These are phyloP conservation scores for Muscina levida DNA, from an alignment of 2,888 invertebrate genomes.

Conservation along the genomic window DNA sequence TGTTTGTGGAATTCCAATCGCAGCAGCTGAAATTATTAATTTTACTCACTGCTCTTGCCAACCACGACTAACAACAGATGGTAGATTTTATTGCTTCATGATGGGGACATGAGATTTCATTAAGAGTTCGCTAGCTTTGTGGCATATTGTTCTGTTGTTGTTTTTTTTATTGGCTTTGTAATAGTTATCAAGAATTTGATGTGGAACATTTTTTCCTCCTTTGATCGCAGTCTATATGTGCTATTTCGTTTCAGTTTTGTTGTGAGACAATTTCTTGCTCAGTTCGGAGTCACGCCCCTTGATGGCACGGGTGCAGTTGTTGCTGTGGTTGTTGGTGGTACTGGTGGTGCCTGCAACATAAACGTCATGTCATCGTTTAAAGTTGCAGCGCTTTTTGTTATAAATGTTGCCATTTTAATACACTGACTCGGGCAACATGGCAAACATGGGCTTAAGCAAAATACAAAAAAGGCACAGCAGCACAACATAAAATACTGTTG, in stretches of 20 bases:
- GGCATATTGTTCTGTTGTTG: neutral
- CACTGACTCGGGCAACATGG: slow-evolving; percentile 43
- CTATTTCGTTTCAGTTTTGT: neutral
- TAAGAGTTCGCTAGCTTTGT: neutral
- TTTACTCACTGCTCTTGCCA: neutral
- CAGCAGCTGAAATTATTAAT: slow-evolving; percentile 19
- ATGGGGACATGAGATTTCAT: slow-evolving; percentile 28
- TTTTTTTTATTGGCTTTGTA: neutral
- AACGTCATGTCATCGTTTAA: slow-evolving; percentile 45
- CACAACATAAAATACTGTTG: slow-evolving; percentile 49
- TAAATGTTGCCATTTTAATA: slow-evolving; percentile 54
- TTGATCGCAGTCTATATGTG: slow-evolving; percentile 26
- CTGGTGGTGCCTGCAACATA: slow-evolving; percentile 14
- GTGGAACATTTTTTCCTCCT: slow-evolving; percentile 2
- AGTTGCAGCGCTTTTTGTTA: slow-evolving; percentile 28
- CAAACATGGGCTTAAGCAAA: slow-evolving; percentile 47
- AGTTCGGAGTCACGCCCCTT: slow-evolving; percentile 22
- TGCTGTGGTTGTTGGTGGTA: slow-evolving; percentile 1
- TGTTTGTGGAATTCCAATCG: slow-evolving; percentile 5
- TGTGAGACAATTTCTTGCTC: slow-evolving; percentile 32
- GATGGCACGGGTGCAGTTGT: neutral
- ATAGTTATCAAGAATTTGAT: slow-evolving; percentile 45
- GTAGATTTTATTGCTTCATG: slow-evolving; percentile 34
- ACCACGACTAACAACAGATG: slow-evolving; percentile 18
- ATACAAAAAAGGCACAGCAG: neutral